A percentile compares a stretch with the other conserved stretches of the same genome.
Conservation (phyloP, 2,888 invertebrate species). For the Amiota minor region DNA sequence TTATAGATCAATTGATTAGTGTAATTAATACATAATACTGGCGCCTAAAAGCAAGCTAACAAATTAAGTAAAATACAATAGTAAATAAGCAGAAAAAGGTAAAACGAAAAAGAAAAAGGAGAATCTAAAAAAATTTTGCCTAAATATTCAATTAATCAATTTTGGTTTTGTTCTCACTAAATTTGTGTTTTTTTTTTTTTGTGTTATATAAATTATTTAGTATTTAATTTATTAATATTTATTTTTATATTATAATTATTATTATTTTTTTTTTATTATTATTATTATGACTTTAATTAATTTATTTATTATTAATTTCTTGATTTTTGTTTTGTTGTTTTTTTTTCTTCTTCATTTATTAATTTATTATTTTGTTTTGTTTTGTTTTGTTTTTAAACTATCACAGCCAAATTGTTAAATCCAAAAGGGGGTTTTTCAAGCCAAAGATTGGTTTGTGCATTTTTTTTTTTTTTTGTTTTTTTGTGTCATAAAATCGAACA, state of each 20-base stretch:
- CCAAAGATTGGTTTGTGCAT: constrained; percentile 47
- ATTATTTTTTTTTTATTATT: neutral
- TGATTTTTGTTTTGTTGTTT: too few species aligned
- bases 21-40: constrained; percentile 52
- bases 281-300: neutral
- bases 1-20: neutral
- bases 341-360: constrained; percentile 35
- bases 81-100: too few species aligned
- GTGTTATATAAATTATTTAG: neutral
- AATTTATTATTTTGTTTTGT: constrained; percentile 45
- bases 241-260: neutral
- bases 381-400: constrained; percentile 65
- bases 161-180: constrained; percentile 13
- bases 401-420: constrained; percentile 74
- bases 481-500: constrained; percentile 36
- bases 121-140: constrained; percentile 29
- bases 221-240: neutral
- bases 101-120: too few species aligned
- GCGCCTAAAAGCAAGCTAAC: constrained; percentile 58
- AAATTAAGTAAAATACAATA: constrained; percentile 47
- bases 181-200: too few species aligned
- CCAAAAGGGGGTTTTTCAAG: constrained; percentile 65
- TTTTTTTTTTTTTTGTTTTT: constrained; percentile 39
- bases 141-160: constrained; percentile 20
- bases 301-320: constrained; percentile 14